These are phyloP conservation scores for Falcunculus frontatus DNA, from an alignment of 2,113 vertebrate species.

Conservation along the genomic window DNA sequence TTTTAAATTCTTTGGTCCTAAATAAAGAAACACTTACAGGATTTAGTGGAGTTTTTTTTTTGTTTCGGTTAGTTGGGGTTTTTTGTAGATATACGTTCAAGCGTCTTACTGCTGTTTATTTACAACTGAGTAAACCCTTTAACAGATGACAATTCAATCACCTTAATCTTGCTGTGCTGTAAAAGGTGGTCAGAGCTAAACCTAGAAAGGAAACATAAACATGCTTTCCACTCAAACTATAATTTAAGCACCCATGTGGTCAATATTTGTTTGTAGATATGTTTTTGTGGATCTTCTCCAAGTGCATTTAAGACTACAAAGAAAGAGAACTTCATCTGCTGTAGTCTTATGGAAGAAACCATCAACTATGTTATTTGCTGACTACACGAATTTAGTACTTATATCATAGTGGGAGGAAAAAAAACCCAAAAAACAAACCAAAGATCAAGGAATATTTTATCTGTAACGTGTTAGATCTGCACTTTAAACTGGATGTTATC, in stretches of 20 bases:
- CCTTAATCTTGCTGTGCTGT: neutral
- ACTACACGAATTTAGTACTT: neutral
- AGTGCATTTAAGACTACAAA: neutral
- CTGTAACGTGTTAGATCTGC: neutral
- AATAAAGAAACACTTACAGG: neutral
- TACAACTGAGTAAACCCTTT: neutral
- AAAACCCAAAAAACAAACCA: accelerated
- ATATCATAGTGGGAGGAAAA: accelerated
- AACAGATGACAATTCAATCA: neutral
- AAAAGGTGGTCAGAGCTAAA: neutral
- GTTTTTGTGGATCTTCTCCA: neutral
- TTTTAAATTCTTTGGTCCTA: neutral
- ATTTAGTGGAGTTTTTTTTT: neutral
- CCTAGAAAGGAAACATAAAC: neutral
- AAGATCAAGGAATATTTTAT: neutral
- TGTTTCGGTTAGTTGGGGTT: neutral
- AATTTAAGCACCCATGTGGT: neutral
- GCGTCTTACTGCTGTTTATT: neutral
- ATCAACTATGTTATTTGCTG: neutral
- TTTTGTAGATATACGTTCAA: neutral
- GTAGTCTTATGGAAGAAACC: neutral
- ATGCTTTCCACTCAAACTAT: neutral
- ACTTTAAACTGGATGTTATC: neutral
- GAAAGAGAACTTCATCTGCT: neutral
- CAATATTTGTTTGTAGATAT: neutral